Conservation (phyloP, 2,797 vertebrate species). For the Sebastolobus alascanus region DNA sequence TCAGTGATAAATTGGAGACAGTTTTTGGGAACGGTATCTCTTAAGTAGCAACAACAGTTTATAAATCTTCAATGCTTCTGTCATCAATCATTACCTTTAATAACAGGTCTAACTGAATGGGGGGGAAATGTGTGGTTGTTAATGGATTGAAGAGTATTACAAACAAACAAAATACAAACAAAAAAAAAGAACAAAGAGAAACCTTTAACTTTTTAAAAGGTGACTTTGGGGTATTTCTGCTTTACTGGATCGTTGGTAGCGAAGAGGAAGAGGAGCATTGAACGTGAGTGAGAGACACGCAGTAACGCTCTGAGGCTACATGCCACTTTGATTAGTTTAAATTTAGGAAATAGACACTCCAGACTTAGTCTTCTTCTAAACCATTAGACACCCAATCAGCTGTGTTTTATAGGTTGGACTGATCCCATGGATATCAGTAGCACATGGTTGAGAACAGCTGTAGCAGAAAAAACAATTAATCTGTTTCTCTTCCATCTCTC, state of each 20-base stretch:
- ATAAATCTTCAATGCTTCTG: not conserved
- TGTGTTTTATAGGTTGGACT: not conserved
- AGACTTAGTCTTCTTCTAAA: constrained; percentile 13
- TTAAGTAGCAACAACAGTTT: not conserved
- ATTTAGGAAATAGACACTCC: constrained; percentile 18
- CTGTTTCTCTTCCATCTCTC: not conserved
- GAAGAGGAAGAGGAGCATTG: not conserved
- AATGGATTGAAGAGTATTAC: not conserved
- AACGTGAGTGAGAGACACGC: not conserved
- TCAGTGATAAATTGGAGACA: not conserved
- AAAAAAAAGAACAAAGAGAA: not conserved
- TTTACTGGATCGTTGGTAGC: not conserved
- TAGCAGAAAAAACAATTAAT: constrained; percentile 40
- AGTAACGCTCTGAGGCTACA: not conserved
- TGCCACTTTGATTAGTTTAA: constrained; percentile 27
- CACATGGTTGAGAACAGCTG: constrained; percentile 10
- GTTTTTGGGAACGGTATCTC: not conserved
- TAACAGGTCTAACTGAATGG: not conserved
- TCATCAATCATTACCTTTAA: not conserved
- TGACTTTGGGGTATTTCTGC: not conserved
- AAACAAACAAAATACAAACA: not conserved
- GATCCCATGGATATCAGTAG: constrained; percentile 1
- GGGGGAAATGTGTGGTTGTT: not conserved
- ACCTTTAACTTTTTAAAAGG: not conserved
- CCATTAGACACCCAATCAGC: constrained; percentile 11